Base-by-base conservation (phyloP, 1,140 invertebrate species). In the Monochamus saltuarius region DNA sequence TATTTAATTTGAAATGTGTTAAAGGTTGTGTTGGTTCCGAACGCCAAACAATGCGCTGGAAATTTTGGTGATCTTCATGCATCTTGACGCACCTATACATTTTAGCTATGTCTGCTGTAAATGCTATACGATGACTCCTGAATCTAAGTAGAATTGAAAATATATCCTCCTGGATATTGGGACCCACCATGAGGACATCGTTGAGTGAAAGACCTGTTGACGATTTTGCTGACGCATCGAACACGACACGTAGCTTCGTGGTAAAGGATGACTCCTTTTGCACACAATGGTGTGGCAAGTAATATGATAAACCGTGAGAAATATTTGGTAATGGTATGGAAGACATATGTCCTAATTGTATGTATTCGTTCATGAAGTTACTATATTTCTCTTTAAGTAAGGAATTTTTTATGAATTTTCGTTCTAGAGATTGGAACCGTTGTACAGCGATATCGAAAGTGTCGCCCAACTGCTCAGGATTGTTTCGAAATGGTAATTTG, bases 71-170 rank as follows among this genome's bases (percentile, higher is more conserved):
- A 2, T 40, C 1, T 34, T 49, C 13, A 3, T 54, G 7, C 7
- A 64, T 34, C 4, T 19, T 10, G 29, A 64, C 35, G 19, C 56
- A 52, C 10, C 61, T 35, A 47, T 64, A 65, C 61, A 64, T 65
- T 61, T 66, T 64, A 17, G 34, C 39, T 6, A 66, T 64, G 38
- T 66, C 64, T 11, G 56, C 54, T 4, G 59, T 58, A 17, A 65
- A 47, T 10, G 40, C 61, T 36, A 61, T 36, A 2, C 36, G 45
- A 40, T 64, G 58, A 16, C 8, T 34, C 17, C 51, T 9, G 36
- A 64, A 64, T 46, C 51, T 17, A 13, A 61, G 22, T 8, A 64
- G 29, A 37, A 62, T 62, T 9, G 45, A 59, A 13, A 57, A 61
- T 34, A 56, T 13, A 17, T 47, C 45, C 4, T 47, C 45, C 19